Percentiles rank a stretch among this genome's conserved stretches.
These are phyloP conservation scores for Ictalurus furcatus DNA, from an alignment of 2,113 vertebrate genomes.

Conservation along the genomic window DNA sequence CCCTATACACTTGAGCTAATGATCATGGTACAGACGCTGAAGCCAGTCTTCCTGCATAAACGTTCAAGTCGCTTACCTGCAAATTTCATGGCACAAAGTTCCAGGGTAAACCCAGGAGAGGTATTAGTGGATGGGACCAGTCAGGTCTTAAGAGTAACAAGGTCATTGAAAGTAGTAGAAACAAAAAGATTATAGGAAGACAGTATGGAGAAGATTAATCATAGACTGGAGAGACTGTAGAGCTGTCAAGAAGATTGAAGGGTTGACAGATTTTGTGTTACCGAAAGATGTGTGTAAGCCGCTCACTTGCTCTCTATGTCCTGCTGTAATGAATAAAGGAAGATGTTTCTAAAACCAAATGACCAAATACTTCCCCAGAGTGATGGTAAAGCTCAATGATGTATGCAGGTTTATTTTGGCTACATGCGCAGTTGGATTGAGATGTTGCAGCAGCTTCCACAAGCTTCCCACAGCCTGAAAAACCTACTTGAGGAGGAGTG, in stretches of 20 bases:
- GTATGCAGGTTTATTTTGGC: slow-evolving; percentile 92
- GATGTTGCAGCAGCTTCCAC: slow-evolving; percentile 98
- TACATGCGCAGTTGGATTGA: slow-evolving; percentile 99
- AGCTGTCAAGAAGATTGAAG: not conserved
- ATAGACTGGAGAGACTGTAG: not conserved
- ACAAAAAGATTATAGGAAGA: not conserved
- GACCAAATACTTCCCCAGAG: not conserved
- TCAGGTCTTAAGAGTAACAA: not conserved
- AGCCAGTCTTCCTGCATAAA: not conserved
- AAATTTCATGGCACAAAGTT: not conserved
- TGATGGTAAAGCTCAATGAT: not conserved
- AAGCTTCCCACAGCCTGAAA: slow-evolving; percentile 97
- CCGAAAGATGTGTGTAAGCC: not conserved
- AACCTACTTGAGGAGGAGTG: slow-evolving; percentile 98
- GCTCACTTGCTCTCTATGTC: not conserved
- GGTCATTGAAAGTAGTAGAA: not conserved
- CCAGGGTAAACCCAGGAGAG: not conserved
- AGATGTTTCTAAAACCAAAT: not conserved
- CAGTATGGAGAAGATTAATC: not conserved
- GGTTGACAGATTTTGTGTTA: not conserved
- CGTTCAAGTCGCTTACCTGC: not conserved
- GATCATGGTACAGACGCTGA: no score
- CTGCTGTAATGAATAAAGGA: not conserved
- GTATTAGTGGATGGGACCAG: not conserved
- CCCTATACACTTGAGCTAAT: no score